Base-by-base conservation (phyloP, 2,888 invertebrate species). In the Ectemnius continuus region DNA sequence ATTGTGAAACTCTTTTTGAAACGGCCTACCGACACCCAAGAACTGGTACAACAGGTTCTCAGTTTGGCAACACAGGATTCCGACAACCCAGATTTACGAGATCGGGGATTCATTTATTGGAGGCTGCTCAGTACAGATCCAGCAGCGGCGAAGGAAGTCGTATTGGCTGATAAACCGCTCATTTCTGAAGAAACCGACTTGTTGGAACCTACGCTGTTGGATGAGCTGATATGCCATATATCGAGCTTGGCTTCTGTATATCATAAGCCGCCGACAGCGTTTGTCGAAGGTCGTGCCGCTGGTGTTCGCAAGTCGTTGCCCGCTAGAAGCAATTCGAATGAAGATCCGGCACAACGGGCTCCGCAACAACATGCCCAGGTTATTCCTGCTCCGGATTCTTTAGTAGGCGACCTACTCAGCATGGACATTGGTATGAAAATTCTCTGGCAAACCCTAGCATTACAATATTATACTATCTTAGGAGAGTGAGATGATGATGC, bases 51-150 rank as follows among this genome's bases (percentile, higher is more conserved):
- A 89, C 98, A 99, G 90, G 97, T 97, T 6, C 93, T 97, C 14
- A 97, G 97, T 84, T 93, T 97, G 81, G 97, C 97, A 59, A 97
- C 97, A 0, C 97, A 96, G 91, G 96, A 97, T 91, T 98, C 98
- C 5, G 99, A 99, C 91, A 99, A 99, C 92, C 99, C 99, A 0
- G 99, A 99, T 91, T 93, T 99, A 56, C 93, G 99, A 74, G 99
- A 99, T 91, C 96, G 99, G 78, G 99, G 99, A 61, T 99, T 99
- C 91, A 99, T 99, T 88, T 99, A 99, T 92, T 99, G 99, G 99
- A 95, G 99, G 60, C 93, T 99, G 67, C 92, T 99, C 46, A 99
- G 99, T 48, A 99, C 99, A 0, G 99, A 99, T 92, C 99, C 99
- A 0, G 99, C 98, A 4, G 99, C 99, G 0, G 99, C 99, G 23